Conservation (phyloP, 1,140 invertebrate genomes). For the Bombus confusus region DNA sequence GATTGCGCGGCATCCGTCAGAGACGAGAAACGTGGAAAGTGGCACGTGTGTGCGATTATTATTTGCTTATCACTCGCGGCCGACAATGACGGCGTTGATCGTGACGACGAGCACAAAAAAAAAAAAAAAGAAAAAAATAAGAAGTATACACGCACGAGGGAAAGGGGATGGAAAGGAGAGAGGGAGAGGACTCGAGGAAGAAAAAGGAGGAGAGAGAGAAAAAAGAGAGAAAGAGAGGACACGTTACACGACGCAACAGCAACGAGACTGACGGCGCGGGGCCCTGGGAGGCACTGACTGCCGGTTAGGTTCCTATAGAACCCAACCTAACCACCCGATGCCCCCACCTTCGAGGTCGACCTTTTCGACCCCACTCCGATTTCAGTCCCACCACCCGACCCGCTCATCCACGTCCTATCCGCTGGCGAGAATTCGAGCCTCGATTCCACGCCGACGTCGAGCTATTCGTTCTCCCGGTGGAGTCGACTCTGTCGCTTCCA, state of each 20-base stretch:
- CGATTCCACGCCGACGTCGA: conserved; percentile 53
- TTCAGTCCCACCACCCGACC: conserved; percentile 17
- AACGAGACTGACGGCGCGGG: conserved; percentile 76
- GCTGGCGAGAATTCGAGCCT: conserved; percentile 42
- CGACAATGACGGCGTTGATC: conserved; percentile 17
- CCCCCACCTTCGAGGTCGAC: conserved; percentile 29
- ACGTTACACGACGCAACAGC: conserved; percentile 68
- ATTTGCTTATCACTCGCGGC: conserved; percentile 44
- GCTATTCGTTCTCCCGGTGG: conserved; percentile 58
- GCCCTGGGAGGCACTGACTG: conserved; percentile 78
- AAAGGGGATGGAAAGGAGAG: conserved; percentile 6
- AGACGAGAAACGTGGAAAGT: not conserved
- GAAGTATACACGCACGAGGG: not conserved
- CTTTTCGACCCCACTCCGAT: conserved; percentile 20
- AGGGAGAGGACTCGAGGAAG: conserved; percentile 18
- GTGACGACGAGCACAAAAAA: conserved; percentile 11
- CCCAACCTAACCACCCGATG: conserved; percentile 66
- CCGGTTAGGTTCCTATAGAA: conserved; percentile 65
- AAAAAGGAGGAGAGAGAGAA: conserved; percentile 1
- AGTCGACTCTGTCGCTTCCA: conserved; percentile 70
- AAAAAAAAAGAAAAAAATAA: not conserved
- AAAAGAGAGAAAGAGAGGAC: conserved; percentile 39
- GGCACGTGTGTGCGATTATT: conserved; percentile 29
- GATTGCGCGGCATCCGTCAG: conserved; percentile 18
- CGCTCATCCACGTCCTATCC: conserved; percentile 49